Conservation (phyloP, 1,140 invertebrate genomes). For the Cephus cinctus region DNA sequence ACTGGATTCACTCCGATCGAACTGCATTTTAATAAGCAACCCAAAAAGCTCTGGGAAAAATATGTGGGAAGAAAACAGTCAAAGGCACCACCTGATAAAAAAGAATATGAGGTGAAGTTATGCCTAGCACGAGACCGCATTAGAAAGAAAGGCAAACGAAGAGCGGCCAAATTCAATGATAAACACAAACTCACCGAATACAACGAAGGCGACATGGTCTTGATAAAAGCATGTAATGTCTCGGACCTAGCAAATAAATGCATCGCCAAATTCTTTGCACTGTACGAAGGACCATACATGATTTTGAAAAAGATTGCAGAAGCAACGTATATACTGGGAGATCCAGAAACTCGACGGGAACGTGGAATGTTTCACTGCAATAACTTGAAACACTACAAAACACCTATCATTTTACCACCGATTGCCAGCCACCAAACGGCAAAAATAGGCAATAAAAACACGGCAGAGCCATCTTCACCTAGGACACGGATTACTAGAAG, state of each 20-base stretch:
- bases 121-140: too few species aligned
- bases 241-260: slow-evolving; percentile 1
- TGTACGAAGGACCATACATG: slow-evolving; percentile 3
- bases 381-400: slow-evolving; percentile 2
- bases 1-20: not conserved
- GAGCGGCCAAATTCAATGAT: not conserved
- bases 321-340: slow-evolving; percentile 3
- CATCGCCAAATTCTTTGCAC: slow-evolving; percentile 4
- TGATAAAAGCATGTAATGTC: slow-evolving; percentile 2
- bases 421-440: too few species aligned
- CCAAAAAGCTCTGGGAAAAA: not conserved
- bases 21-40: not conserved
- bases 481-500: too few species aligned
- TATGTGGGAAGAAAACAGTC: not conserved
- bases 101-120: too few species aligned
- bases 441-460: too few species aligned
- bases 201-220: not conserved
- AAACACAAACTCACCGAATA: not conserved
- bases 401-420: too few species aligned
- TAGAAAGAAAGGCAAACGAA: not conserved
- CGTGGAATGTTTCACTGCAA: not conserved
- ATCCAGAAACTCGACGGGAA: not conserved
- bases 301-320: not conserved
- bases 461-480: too few species aligned
- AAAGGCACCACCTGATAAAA: too few species aligned